Percentiles rank a stretch among this genome's conserved stretches.
These are phyloP conservation scores for Hydrolagus colliei DNA, from an alignment of 2,797 vertebrate species.

Conservation along the genomic window DNA sequence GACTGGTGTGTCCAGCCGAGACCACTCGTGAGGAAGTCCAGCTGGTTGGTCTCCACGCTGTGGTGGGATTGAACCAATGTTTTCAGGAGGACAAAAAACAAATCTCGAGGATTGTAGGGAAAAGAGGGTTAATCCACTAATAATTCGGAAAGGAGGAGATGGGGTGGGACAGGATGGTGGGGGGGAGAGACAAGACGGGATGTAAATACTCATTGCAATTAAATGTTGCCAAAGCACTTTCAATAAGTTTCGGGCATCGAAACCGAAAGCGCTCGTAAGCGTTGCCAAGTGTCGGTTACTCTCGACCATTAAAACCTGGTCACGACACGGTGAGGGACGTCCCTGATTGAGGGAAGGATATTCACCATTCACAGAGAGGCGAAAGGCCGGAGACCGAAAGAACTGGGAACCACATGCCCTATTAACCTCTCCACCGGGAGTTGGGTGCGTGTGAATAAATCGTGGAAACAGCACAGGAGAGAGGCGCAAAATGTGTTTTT, in stretches of 20 bases:
- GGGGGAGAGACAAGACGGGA: no score
- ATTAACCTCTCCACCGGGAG: background rate
- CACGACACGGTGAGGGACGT: background rate
- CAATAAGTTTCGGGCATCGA: background rate
- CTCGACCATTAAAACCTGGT: no score
- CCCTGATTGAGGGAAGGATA: background rate
- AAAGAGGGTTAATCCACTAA: no score
- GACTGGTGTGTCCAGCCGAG: no score
- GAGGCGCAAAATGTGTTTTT: background rate
- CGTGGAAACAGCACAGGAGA: background rate
- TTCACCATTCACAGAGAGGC: background rate
- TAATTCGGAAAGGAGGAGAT: no score
- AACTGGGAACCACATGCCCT: background rate
- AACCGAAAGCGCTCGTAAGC: background rate
- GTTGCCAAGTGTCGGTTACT: no score
- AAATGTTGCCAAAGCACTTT: background rate
- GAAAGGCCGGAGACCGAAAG: background rate
- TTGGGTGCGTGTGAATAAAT: background rate
- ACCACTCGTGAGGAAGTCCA: no score
- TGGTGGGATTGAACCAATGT: no score
- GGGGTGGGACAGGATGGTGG: no score
- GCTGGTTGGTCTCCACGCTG: no score
- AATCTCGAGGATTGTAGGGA: no score
- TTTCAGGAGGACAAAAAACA: no score
- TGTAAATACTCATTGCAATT: background rate